phyloP scores from a whole-genome alignment of 2,888 invertebrate genomes.

The Argyresthia goedartella region DNA sequence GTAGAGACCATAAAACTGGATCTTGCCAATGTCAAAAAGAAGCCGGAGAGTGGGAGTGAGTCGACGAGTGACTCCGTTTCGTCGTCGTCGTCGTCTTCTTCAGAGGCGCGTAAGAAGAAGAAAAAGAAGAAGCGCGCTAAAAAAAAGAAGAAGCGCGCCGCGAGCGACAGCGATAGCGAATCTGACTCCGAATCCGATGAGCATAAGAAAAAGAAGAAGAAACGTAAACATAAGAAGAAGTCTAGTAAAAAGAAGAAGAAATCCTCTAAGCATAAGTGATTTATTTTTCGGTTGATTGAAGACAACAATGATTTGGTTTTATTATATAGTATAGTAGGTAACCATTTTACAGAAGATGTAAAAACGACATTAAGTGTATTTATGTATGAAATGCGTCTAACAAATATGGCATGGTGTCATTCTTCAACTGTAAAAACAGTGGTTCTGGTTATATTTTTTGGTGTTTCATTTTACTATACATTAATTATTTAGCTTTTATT shows the following conservation, averaged over 20 bases:
- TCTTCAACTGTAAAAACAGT: not conserved
- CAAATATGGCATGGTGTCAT: not conserved
- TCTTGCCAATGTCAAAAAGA: constrained; percentile 60
- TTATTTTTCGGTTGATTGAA: not conserved
- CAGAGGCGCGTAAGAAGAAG: constrained; percentile 69
- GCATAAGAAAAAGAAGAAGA: constrained; percentile 76
- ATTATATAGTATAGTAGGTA: not conserved
- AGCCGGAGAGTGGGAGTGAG: constrained; percentile 54
- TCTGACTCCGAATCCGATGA: constrained; percentile 77
- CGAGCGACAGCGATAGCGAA: constrained; percentile 74
- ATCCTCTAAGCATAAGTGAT: constrained; percentile 60
- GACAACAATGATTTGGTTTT: not conserved
- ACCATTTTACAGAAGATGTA: not conserved
- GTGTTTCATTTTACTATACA: not conserved
- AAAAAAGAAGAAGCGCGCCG: constrained; percentile 72
- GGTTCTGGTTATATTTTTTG: not conserved
- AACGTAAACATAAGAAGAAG: constrained; percentile 78
- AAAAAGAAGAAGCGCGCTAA: constrained; percentile 75
- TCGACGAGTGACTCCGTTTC: constrained; percentile 58
- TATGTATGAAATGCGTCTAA: not conserved
- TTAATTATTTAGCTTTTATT: not conserved
- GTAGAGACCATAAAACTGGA: constrained; percentile 62
- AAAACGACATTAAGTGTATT: not conserved
- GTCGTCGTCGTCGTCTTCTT: constrained; percentile 62
- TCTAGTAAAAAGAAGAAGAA: constrained; percentile 81